These are phyloP conservation scores for Ammospiza caudacuta DNA, from an alignment of 2,113 vertebrate genomes.

Conservation along the genomic window DNA sequence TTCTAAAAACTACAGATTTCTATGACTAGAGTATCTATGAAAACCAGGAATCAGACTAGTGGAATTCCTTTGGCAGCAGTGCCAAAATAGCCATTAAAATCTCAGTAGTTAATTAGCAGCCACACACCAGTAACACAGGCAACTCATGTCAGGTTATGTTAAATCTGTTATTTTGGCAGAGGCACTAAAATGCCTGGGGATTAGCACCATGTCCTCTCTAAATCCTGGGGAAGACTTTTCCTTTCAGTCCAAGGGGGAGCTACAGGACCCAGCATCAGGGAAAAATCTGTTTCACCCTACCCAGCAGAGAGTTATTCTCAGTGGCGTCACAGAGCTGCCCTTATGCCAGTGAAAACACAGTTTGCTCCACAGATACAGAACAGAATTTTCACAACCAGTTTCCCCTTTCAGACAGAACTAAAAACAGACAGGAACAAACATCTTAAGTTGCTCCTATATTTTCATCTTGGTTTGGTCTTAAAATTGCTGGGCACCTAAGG, in stretches of 20 bases:
- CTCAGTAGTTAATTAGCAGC: background rate
- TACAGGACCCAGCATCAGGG: background rate
- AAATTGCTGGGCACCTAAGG: background rate
- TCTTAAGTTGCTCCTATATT: background rate
- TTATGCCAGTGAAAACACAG: background rate
- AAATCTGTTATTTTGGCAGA: background rate
- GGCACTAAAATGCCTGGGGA: background rate
- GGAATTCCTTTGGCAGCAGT: background rate
- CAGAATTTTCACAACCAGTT: background rate
- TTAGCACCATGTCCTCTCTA: background rate
- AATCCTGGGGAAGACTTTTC: background rate
- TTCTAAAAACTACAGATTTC: background rate
- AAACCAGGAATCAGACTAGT: background rate
- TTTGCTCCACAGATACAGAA: background rate
- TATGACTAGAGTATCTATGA: rapidly evolving
- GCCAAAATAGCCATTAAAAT: background rate
- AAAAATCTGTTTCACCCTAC: background rate
- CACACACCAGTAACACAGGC: background rate
- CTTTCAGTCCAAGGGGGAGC: background rate
- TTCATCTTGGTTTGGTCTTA: background rate
- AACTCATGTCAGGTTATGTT: background rate
- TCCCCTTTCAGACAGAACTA: background rate
- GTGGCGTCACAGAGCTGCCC: background rate
- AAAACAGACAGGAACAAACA: background rate
- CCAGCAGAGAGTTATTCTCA: background rate